Evolutionary conservation across 2,797 vertebrate genomes (phyloP).

Genomic region (Hapalemur alaotrensis): DNA sequence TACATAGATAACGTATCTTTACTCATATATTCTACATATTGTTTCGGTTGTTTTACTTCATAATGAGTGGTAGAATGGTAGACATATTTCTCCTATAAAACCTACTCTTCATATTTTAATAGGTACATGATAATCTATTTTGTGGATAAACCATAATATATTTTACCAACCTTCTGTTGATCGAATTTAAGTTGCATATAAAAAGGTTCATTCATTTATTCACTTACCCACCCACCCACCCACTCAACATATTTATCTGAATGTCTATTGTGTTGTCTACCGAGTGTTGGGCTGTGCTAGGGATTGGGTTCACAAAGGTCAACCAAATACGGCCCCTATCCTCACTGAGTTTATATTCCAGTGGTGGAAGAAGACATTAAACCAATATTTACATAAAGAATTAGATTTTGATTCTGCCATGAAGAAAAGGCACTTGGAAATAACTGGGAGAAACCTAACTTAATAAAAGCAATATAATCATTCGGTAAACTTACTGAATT

Average conservation of each 20-base stretch:
- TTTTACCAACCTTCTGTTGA: neutral
- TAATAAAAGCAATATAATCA: neutral
- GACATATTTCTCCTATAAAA: neutral
- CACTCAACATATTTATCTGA: neutral
- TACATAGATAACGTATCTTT: neutral
- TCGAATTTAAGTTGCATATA: neutral
- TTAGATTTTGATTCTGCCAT: neutral
- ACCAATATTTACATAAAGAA: neutral
- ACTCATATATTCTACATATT: neutral
- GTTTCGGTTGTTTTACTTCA: conserved; percentile 14
- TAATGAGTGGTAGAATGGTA: neutral
- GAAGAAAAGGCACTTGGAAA: neutral
- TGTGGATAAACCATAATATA: neutral
- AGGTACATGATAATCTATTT: neutral
- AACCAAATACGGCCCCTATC: neutral
- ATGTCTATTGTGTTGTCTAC: neutral
- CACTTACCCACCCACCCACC: too few relatives aligned
- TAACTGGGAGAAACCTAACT: neutral
- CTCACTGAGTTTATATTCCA: neutral
- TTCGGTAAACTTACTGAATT: neutral
- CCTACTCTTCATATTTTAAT: neutral
- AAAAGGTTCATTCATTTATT: neutral
- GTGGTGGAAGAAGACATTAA: neutral
- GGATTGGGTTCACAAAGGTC: neutral
- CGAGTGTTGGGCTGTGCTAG: neutral